Percentiles rank a stretch among this genome's conserved stretches.
Evolutionary conservation across 2,113 vertebrate genomes (phyloP).

Genomic region (Chroicocephalus ridibundus): DNA sequence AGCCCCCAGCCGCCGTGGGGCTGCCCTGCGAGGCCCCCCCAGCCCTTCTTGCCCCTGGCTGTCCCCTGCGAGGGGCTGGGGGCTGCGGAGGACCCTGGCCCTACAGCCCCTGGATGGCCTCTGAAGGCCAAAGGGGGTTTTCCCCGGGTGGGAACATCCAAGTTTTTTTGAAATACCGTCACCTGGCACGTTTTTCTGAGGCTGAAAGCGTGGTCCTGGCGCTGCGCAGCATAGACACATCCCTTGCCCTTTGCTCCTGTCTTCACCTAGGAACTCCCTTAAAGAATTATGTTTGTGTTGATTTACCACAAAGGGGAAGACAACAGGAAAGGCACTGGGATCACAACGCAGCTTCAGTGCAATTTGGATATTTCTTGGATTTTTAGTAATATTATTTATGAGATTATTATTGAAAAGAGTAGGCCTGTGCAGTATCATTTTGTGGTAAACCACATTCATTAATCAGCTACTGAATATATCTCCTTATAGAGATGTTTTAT

Average conservation of each 20-base stretch:
- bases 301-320: neutral
- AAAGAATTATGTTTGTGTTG: neutral
- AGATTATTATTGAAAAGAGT: slow-evolving; percentile 36
- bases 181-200: neutral
- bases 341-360: neutral
- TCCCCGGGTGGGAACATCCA: neutral
- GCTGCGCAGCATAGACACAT: neutral
- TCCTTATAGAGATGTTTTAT: neutral
- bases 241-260: neutral
- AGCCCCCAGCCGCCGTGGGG: neutral
- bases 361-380: neutral
- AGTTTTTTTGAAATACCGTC: neutral
- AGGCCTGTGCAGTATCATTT: slow-evolving; percentile 9
- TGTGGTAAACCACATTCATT: slow-evolving; percentile 55
- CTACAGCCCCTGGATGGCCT: neutral
- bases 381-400: slow-evolving; percentile 43
- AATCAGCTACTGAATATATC: slow-evolving; percentile 20
- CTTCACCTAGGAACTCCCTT: slow-evolving; percentile 3
- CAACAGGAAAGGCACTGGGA: neutral
- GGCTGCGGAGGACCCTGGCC: neutral
- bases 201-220: neutral
- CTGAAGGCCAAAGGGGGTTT: neutral
- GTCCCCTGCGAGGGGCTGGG: neutral
- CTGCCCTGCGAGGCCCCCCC: neutral
- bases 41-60: too few relatives aligned